phyloP scores from a whole-genome alignment of 2,113 vertebrate species.

The Aegithalos caudatus region DNA sequence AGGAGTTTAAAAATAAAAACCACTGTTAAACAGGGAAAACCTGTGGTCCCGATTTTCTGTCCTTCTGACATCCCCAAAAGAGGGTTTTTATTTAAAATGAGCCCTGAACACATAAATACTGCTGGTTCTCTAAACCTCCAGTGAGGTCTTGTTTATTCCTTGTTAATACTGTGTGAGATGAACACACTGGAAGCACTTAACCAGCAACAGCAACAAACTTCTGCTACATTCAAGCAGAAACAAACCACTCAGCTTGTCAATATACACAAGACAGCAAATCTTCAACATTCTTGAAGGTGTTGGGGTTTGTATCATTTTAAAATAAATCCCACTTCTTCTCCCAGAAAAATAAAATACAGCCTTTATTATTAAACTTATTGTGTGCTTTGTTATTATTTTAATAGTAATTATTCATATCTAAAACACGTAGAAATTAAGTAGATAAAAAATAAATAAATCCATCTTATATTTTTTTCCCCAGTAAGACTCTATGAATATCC shows the following conservation, averaged over 20 bases:
- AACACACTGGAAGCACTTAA: conserved; percentile 10
- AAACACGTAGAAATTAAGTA: not conserved
- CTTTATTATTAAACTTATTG: not conserved
- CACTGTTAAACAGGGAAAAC: not conserved
- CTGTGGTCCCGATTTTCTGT: not conserved
- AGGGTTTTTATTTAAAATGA: not conserved
- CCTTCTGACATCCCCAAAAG: not conserved
- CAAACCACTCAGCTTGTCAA: not conserved
- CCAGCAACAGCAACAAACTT: not conserved
- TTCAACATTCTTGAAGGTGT: not conserved
- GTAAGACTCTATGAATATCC: not conserved
- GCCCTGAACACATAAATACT: not conserved
- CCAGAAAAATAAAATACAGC: not conserved
- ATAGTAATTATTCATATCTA: not conserved
- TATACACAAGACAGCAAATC: not conserved
- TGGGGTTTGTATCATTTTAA: not conserved
- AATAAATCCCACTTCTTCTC: not conserved
- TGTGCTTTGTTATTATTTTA: not conserved
- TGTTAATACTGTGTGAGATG: not conserved
- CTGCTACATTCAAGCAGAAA: not conserved
- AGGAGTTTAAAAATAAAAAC: not conserved
- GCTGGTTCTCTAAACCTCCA: not conserved
- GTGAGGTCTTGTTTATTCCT: conserved; percentile 14
- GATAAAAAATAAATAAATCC: not conserved
- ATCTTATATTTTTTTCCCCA: not conserved